Conservation (phyloP, 2,113 vertebrate species). For the Campylomormyrus tamandua region DNA sequence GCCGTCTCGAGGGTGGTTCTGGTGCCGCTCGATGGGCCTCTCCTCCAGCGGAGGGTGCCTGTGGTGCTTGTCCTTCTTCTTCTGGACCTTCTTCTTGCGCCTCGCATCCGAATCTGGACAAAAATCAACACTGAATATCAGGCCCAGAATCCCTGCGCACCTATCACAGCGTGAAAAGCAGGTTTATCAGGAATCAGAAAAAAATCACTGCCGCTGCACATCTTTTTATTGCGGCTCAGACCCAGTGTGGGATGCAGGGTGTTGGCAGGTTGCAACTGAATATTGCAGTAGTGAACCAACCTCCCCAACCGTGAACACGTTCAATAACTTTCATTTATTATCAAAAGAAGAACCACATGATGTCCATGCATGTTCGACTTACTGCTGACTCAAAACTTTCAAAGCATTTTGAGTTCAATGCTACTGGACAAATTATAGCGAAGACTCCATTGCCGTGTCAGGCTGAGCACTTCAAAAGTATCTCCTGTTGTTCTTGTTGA, state of each 20-base stretch:
- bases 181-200: neutral
- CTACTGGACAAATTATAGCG: neutral
- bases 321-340: neutral
- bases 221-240: neutral
- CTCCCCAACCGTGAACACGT: neutral
- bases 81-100: slow-evolving; percentile 49
- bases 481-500: neutral
- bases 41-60: slow-evolving; percentile 52
- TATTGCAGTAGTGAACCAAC: neutral
- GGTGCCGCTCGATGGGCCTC: slow-evolving; percentile 45
- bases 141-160: neutral
- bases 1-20: slow-evolving; percentile 42
- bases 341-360: neutral
- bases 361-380: neutral
- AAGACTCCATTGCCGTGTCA: neutral
- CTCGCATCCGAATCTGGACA: slow-evolving; percentile 45
- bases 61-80: slow-evolving; percentile 47
- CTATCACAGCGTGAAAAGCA: neutral
- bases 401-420: neutral
- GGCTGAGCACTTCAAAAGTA: neutral
- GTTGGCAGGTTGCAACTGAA: neutral
- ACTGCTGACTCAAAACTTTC: neutral
- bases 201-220: neutral
- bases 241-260: neutral
- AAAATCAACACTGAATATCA: neutral